A percentile compares a stretch with the other conserved stretches of the same genome.
These are phyloP conservation scores for Eurytoma adleriae DNA, from an alignment of 2,888 invertebrate genomes.

Conservation along the genomic window DNA sequence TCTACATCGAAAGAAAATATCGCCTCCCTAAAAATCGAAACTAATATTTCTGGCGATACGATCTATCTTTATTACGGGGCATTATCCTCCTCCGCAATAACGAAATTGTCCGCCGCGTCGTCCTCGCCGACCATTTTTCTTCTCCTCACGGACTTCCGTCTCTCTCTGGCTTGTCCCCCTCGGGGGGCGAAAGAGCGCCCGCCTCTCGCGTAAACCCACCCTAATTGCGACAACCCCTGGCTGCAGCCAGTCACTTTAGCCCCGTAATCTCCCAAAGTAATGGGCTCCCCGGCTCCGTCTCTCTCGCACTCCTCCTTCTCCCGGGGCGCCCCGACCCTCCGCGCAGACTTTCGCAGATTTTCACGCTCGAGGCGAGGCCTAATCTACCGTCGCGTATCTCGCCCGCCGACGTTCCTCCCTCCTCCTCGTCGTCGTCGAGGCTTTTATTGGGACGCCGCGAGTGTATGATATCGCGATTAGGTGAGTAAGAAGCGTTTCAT, in stretches of 20 bases:
- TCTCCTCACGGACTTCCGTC: neutral
- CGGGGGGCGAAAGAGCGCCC: slow-evolving; percentile 33
- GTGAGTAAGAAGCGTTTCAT: slow-evolving; percentile 55
- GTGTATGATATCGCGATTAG: slow-evolving; percentile 59
- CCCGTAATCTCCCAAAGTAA: slow-evolving; percentile 57
- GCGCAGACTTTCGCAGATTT: slow-evolving; percentile 57
- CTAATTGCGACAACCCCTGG: slow-evolving; percentile 57
- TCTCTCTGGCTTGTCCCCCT: slow-evolving; percentile 12
- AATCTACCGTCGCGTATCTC: slow-evolving; percentile 64
- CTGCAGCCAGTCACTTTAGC: slow-evolving; percentile 55
- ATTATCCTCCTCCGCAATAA: slow-evolving; percentile 37
- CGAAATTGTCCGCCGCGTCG: slow-evolving; percentile 33
- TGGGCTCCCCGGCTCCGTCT: slow-evolving; percentile 53
- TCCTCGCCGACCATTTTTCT: slow-evolving; percentile 50
- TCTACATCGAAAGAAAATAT: too few relatives aligned
- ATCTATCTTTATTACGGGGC: slow-evolving; percentile 47
- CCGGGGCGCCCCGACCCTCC: slow-evolving; percentile 28
- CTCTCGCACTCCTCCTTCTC: slow-evolving; percentile 45
- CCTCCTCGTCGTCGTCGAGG: neutral
- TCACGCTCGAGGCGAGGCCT: slow-evolving; percentile 56
- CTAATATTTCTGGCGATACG: slow-evolving; percentile 47
- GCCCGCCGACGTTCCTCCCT: slow-evolving; percentile 12
- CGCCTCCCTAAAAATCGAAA: slow-evolving; percentile 3
- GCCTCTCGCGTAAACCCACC: slow-evolving; percentile 55
- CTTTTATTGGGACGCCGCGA: slow-evolving; percentile 18